A percentile compares a stretch with the other conserved stretches of the same genome.
phyloP scores from a whole-genome alignment of 2,113 vertebrate genomes.

The Poeciliopsis retropinna region DNA sequence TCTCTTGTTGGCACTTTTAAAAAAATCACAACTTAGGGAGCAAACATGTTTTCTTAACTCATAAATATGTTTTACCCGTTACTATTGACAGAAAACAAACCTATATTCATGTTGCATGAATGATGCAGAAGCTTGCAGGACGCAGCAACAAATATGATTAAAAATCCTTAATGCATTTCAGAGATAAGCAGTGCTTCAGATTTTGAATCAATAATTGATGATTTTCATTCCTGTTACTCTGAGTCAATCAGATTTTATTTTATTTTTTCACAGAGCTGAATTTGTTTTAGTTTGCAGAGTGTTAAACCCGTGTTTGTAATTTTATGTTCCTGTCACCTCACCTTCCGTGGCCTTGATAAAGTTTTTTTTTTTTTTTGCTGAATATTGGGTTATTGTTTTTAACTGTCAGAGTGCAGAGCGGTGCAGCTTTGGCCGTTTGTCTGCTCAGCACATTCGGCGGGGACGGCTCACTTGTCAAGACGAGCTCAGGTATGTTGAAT shows the following conservation, averaged over 20 bases:
- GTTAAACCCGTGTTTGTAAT: not conserved
- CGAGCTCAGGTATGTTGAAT: slow-evolving; percentile 56
- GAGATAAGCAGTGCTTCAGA: slow-evolving; percentile 22
- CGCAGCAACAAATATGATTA: not conserved
- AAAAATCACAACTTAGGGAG: slow-evolving; percentile 13
- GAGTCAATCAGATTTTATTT: slow-evolving; percentile 3
- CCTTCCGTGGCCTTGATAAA: not conserved
- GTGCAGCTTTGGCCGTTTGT: slow-evolving; percentile 13
- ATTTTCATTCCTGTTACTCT: slow-evolving; percentile 34
- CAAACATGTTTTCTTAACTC: slow-evolving; percentile 22
- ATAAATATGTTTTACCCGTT: slow-evolving; percentile 25
- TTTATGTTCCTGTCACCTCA: not conserved
- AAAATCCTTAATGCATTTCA: slow-evolving; percentile 30
- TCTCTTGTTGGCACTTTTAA: not conserved
- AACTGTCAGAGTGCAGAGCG: not conserved
- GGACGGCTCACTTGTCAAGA: slow-evolving; percentile 48
- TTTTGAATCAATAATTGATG: slow-evolving; percentile 4
- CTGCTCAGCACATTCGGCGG: slow-evolving; percentile 32
- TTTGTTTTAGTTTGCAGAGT: not conserved
- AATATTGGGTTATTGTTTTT: slow-evolving; percentile 1
- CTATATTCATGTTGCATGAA: slow-evolving; percentile 2
- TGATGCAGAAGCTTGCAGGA: slow-evolving; percentile 9
- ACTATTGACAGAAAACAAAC: slow-evolving; percentile 24
- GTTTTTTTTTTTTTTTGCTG: not conserved
- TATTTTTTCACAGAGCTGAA: not conserved